phyloP scores from a whole-genome alignment of 2,888 invertebrate species.

The Luperina nickerlii region DNA sequence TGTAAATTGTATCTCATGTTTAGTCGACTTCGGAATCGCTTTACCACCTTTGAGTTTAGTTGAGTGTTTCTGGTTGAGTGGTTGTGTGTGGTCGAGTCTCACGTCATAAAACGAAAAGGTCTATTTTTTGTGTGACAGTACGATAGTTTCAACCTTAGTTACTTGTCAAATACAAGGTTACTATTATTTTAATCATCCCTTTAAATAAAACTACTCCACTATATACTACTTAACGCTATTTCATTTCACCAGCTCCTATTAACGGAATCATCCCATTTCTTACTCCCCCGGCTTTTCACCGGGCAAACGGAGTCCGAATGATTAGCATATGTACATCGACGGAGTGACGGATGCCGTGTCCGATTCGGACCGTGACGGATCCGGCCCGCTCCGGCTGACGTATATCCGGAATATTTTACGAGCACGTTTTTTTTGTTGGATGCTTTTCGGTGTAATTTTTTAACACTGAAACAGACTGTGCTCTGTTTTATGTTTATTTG shows the following conservation, averaged over 20 bases:
- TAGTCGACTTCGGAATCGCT: too few species aligned
- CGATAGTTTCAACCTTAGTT: not conserved
- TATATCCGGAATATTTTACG: slow-evolving; percentile 58
- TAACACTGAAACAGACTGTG: slow-evolving; percentile 8
- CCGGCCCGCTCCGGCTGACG: slow-evolving; percentile 47
- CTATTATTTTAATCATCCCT: too few species aligned
- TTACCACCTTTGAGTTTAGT: not conserved
- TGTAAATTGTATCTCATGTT: too few species aligned
- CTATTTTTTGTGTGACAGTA: not conserved
- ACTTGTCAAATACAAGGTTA: not conserved
- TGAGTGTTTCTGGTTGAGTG: not conserved
- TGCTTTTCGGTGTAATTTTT: slow-evolving; percentile 36
- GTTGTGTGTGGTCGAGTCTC: not conserved
- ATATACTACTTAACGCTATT: not conserved
- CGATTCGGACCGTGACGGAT: slow-evolving; percentile 56
- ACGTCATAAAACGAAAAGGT: not conserved
- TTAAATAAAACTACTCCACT: not conserved
- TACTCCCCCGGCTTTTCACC: slow-evolving; percentile 31
- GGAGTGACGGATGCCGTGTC: slow-evolving; percentile 60
- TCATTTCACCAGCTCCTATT: slow-evolving; percentile 25
- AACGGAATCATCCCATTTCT: slow-evolving; percentile 46
- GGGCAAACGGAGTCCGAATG: slow-evolving; percentile 41
- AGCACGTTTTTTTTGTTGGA: slow-evolving; percentile 35
- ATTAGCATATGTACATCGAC: slow-evolving; percentile 66
- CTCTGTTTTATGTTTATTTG: slow-evolving; percentile 28